A percentile compares a stretch with the other conserved stretches of the same genome.
These are phyloP conservation scores for Hippasteria phrygiana DNA, from an alignment of 53 echinoderm and acorn worm species.

Conservation along the genomic window DNA sequence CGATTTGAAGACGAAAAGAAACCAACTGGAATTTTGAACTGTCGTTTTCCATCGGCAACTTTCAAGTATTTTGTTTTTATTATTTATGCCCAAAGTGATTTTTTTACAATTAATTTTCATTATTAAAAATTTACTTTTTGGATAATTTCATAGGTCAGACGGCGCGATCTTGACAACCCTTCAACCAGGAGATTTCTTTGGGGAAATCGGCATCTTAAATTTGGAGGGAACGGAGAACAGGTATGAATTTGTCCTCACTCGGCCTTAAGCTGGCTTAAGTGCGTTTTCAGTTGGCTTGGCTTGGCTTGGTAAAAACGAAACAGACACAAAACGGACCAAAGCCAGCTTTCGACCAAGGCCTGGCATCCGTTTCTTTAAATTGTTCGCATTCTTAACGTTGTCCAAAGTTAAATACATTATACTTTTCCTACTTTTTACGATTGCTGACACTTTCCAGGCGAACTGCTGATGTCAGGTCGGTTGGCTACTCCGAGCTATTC, in stretches of 20 bases:
- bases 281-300: not conserved
- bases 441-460: slow-evolving; percentile 63
- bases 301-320: too few species aligned
- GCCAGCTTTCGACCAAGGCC: too few species aligned
- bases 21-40: too few species aligned
- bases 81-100: too few species aligned
- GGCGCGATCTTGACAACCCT: slow-evolving; percentile 78
- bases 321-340: too few species aligned
- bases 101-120: too few species aligned
- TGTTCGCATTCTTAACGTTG: too few species aligned
- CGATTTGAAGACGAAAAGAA: too few species aligned
- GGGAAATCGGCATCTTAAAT: slow-evolving; percentile 92
- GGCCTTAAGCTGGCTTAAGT: not conserved
- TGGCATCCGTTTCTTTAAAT: too few species aligned
- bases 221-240: slow-evolving; percentile 81
- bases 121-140: not conserved
- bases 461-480: slow-evolving; percentile 87
- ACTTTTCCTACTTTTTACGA: not conserved
- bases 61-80: too few species aligned
- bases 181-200: slow-evolving; percentile 89
- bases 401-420: too few species aligned
- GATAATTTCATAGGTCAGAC: slow-evolving; percentile 52
- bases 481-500: slow-evolving; percentile 91
- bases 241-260: slow-evolving; percentile 11
- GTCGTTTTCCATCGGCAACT: too few species aligned